These are phyloP conservation scores for Mycteria americana DNA, from an alignment of 2,797 vertebrate genomes.

Conservation along the genomic window DNA sequence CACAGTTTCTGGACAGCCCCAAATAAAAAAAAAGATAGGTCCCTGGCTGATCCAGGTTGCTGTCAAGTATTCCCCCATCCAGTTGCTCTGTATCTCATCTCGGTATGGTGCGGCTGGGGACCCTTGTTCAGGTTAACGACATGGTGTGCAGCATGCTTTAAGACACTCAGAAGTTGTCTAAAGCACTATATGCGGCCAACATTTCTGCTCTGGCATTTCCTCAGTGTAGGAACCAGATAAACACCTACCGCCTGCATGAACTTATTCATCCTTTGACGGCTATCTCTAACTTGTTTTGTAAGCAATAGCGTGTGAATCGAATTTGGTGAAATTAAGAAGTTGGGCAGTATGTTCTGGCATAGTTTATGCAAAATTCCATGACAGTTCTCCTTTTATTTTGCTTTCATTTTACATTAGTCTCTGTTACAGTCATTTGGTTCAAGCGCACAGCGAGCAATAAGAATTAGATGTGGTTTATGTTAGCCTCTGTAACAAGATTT, in stretches of 20 bases:
- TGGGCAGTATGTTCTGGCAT: background rate
- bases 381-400: background rate
- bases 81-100: background rate
- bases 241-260: background rate
- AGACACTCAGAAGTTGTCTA: background rate
- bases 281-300: background rate
- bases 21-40: background rate
- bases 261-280: background rate
- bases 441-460: background rate
- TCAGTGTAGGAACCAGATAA: background rate
- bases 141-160: accelerated
- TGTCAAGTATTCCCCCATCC: background rate
- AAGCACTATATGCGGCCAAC: accelerated
- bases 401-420: background rate
- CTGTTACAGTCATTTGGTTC: background rate
- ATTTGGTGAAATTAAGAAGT: background rate
- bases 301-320: accelerated
- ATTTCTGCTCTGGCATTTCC: background rate
- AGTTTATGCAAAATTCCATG: background rate
- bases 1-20: background rate
- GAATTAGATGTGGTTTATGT: background rate
- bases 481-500: background rate
- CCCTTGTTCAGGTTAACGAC: accelerated
- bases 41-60: background rate
- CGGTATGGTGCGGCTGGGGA: accelerated